Evolutionary conservation across 1,140 invertebrate species (phyloP), one percentile per base, ranked within the genome.

Genomic region (Mya arenaria): DNA sequence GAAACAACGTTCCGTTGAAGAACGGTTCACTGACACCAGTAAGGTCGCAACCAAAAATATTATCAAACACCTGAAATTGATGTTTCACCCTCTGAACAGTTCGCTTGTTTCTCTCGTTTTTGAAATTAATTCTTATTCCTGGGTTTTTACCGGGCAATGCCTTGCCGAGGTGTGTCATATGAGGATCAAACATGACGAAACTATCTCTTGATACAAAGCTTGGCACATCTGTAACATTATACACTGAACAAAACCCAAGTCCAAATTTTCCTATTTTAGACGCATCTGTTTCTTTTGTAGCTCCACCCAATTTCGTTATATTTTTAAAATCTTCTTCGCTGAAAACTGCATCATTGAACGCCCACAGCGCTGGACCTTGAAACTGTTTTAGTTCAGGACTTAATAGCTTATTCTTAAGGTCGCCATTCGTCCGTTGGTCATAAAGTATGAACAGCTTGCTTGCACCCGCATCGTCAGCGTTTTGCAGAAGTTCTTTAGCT

Each of bases 381-480:
- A 86, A 88, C 62, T 86, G 83, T 28, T 73, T 80, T 86, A 92
- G 88, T 6, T 72, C 84, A 23, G 89, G 78, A 71, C 89, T 85
- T n/a, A 92, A 60, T 2, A 92, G 78, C 17, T 79, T 81, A 17
- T 79, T 79, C 60, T 74, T 77, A 0, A 41, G 39, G 69, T 90
- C 72, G 34, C 86, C 66, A 52, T 91, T 91, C 63, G 88, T 74
- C 72, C 90, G 62, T 58, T 91, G 90, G 74, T 92, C 91, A 73
- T 89, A 90, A 0, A 91, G 92, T 84, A 94, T 94, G 17, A 80
- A 84, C 3, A 92, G 84, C 84, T 93, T 92, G 30, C 90, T 92
- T 17, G 93, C 92, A 56, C 93, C 94, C 66, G 91, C 92, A 89
- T 92, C 91, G 82, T 90, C 89, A 60, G 88, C 90, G 87, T 92